Evolutionary conservation across 1,140 invertebrate species (phyloP).

Genomic region (Drosophila leontia): DNA sequence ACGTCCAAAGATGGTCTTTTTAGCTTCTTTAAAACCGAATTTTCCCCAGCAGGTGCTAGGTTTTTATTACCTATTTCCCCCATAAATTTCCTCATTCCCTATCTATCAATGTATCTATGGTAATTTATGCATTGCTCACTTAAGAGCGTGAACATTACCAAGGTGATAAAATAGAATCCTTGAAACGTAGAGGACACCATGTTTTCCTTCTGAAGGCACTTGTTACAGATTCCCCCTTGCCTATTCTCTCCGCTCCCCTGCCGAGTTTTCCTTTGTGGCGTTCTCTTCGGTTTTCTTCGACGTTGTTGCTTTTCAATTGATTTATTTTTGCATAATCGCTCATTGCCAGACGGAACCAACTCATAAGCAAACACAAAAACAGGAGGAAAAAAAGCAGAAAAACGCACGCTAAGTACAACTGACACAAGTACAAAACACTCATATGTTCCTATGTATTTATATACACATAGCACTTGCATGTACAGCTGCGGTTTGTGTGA

Average conservation of each 20-base stretch:
- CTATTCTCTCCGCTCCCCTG: conserved; percentile 4
- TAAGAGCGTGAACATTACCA: conserved; percentile 5
- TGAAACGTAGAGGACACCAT: conserved; percentile 9
- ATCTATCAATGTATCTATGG: conserved; percentile 1
- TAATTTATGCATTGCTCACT: conserved; percentile 4
- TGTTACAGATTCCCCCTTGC: conserved; percentile 60
- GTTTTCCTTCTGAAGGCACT: conserved; percentile 49
- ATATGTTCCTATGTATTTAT: conserved; percentile 1
- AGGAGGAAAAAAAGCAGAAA: conserved; percentile 12
- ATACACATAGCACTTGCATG: conserved; percentile 8
- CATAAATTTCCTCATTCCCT: background rate
- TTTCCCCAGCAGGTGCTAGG: background rate
- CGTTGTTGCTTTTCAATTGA: conserved; percentile 69
- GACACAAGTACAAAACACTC: conserved; percentile 18
- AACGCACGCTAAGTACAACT: conserved; percentile 62
- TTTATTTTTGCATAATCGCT: conserved; percentile 77
- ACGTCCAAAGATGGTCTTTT: background rate
- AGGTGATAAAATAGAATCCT: conserved; percentile 15
- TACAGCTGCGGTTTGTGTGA: conserved; percentile 24
- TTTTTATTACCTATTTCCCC: background rate
- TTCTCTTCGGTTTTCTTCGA: conserved; percentile 40
- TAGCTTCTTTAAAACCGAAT: background rate
- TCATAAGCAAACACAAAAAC: conserved; percentile 50
- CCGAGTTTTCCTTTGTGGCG: conserved; percentile 47
- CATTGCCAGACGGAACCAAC: conserved; percentile 55